These are phyloP conservation scores for Pseudolaguvia tuberculata DNA, from an alignment of 2,113 vertebrate species.

Conservation along the genomic window DNA sequence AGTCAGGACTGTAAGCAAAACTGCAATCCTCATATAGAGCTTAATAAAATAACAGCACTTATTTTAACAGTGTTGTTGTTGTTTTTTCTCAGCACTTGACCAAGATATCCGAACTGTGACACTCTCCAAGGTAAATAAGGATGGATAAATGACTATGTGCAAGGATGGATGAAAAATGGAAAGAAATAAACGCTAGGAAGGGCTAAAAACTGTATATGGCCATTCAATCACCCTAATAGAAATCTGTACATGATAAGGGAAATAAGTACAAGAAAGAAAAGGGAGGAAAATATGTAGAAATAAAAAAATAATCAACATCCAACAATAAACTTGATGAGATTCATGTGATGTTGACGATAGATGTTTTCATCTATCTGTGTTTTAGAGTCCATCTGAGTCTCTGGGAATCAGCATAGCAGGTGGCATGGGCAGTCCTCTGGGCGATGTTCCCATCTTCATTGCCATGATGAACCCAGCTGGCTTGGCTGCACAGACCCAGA, in stretches of 20 bases:
- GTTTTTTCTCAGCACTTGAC: constrained; percentile 64
- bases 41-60: not conserved
- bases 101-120: constrained; percentile 84
- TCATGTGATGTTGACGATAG: not conserved
- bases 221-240: not conserved
- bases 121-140: constrained; percentile 81
- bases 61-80: not conserved
- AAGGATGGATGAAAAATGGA: not conserved
- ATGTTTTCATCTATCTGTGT: not conserved
- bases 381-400: constrained; percentile 78
- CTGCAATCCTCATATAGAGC: not conserved
- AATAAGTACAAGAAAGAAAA: not conserved
- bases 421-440: constrained; percentile 92
- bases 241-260: not conserved
- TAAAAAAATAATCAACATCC: not conserved
- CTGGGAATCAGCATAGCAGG: constrained; percentile 94
- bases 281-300: too few relatives aligned
- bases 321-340: not conserved
- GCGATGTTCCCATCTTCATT: constrained; percentile 94
- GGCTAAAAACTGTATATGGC: too few relatives aligned
- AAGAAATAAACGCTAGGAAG: not conserved
- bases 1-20: constrained; percentile 72
- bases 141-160: constrained; percentile 52
- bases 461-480: constrained; percentile 96
- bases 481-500: constrained; percentile 90